A percentile compares a stretch with the other conserved stretches of the same genome.
Evolutionary conservation across 2,113 vertebrate species (phyloP).

Genomic region (Plestiodon gilberti): DNA sequence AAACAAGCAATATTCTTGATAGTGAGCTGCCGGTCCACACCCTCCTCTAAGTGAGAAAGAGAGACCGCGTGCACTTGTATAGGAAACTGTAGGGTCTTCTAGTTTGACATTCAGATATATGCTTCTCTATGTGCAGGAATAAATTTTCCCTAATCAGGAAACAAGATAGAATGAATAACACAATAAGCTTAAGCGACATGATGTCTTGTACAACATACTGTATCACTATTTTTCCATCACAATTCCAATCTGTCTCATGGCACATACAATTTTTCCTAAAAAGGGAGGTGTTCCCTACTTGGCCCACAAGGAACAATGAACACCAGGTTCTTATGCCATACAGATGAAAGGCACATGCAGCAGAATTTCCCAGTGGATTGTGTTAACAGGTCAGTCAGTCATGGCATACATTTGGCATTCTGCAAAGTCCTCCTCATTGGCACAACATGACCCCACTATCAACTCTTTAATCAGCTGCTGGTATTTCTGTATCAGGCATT

Average conservation of each 20-base stretch:
- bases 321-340: background rate
- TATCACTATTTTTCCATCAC: background rate
- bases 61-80: background rate
- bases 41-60: too few species aligned
- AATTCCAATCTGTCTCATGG: background rate
- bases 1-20: too few species aligned
- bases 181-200: background rate
- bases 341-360: background rate
- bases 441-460: conserved; percentile 62
- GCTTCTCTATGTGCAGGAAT: too few species aligned
- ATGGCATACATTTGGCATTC: background rate
- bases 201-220: background rate
- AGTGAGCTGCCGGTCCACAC: too few species aligned
- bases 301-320: background rate
- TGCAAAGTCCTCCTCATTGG: conserved; percentile 46
- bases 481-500: conserved; percentile 53
- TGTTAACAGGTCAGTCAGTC: background rate
- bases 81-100: background rate
- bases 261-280: background rate
- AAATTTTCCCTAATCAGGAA: too few species aligned
- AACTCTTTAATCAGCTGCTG: conserved; percentile 67
- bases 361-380: background rate
- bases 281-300: background rate
- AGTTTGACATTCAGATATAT: background rate
- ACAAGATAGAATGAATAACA: background rate